phyloP scores from a whole-genome alignment of 2,113 vertebrate species.

The Otocyon megalotis region DNA sequence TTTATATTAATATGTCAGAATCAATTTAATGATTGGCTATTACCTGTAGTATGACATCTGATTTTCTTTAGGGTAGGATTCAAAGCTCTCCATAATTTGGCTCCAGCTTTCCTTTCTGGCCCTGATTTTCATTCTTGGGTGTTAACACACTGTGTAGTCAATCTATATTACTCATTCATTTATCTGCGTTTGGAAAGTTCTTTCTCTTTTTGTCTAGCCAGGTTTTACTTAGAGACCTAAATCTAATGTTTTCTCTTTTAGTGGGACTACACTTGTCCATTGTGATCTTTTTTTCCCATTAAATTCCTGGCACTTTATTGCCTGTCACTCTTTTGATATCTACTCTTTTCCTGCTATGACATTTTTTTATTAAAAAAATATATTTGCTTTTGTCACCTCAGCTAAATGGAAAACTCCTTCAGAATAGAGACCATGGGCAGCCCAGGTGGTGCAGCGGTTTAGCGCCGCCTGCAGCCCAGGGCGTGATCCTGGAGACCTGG shows the following conservation, averaged over 20 bases:
- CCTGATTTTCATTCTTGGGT: conserved; percentile 13
- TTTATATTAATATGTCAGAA: conserved; percentile 25
- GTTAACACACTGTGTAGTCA: conserved; percentile 47
- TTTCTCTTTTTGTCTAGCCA: neutral
- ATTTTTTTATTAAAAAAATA: neutral
- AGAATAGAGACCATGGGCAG: neutral
- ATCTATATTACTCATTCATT: neutral
- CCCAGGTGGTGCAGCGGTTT: too few species aligned
- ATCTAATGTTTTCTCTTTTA: neutral
- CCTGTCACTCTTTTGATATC: neutral
- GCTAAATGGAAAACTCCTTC: neutral
- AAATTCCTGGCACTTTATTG: neutral
- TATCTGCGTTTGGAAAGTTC: conserved; percentile 40
- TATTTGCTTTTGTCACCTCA: conserved; percentile 3
- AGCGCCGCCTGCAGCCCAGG: too few species aligned
- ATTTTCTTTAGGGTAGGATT: neutral
- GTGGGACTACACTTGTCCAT: neutral
- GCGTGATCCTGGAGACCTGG: too few species aligned
- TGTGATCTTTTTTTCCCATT: neutral
- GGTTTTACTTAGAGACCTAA: neutral
- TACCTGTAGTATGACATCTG: neutral
- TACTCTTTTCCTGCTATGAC: neutral
- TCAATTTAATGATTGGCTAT: neutral
- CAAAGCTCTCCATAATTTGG: conserved; percentile 1
- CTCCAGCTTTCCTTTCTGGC: neutral